Conservation (phyloP, 2,888 invertebrate genomes). For the Chloroclystis v-ata region DNA sequence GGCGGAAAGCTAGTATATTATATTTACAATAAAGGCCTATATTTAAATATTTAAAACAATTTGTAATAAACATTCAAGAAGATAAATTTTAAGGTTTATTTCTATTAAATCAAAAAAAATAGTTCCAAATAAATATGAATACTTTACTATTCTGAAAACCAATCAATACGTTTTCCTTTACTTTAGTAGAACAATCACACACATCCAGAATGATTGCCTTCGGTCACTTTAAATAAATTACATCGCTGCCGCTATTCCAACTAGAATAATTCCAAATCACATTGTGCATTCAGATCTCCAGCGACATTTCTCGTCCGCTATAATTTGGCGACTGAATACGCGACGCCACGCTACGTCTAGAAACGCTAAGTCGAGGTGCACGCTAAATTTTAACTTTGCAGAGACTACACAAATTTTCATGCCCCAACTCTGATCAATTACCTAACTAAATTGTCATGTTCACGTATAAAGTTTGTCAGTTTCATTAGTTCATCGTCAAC, state of each 20-base stretch:
- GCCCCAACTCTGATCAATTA: conserved; percentile 5
- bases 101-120: no score
- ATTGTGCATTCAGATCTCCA: conserved; percentile 18
- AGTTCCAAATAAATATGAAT: no score
- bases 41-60: no score
- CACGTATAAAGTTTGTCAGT: neutral
- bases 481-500: neutral
- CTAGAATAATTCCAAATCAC: conserved; percentile 16
- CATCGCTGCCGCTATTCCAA: conserved; percentile 16
- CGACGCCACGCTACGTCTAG: neutral
- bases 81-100: no score
- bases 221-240: conserved; percentile 22
- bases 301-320: conserved; percentile 16
- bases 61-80: no score
- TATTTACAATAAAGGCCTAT: no score
- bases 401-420: conserved; percentile 9
- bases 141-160: no score
- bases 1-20: no score
- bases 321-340: conserved; percentile 18
- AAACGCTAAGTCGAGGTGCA: conserved; percentile 10
- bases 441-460: neutral
- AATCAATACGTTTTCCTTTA: no score
- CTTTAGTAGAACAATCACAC: neutral
- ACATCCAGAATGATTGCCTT: conserved; percentile 4
- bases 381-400: conserved; percentile 14